These are phyloP conservation scores for Drosophila littoralis DNA, from an alignment of 1,140 invertebrate genomes.

Conservation along the genomic window DNA sequence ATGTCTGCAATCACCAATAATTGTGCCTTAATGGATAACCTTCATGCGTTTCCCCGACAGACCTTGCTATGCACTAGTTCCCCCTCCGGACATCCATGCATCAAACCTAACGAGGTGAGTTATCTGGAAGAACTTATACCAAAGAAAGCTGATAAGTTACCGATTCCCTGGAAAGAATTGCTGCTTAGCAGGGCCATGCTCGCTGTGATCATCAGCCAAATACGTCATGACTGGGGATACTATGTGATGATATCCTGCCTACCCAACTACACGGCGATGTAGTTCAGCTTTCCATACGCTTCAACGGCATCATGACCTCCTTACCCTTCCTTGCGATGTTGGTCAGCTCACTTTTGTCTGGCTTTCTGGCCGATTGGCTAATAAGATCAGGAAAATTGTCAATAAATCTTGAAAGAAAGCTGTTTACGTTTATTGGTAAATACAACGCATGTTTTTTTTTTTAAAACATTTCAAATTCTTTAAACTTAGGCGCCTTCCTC, in stretches of 20 bases:
- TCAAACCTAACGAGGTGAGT: conserved; percentile 88
- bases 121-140: conserved; percentile 86
- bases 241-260: conserved; percentile 94
- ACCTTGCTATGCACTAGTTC: conserved; percentile 85
- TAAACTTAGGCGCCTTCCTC: conserved; percentile 68
- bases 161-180: conserved; percentile 86
- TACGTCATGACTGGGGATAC: conserved; percentile 92
- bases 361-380: conserved; percentile 55
- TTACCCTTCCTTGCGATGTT: no score
- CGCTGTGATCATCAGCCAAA: conserved; percentile 87
- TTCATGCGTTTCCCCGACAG: conserved; percentile 5
- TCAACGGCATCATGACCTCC: no score
- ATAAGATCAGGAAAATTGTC: conserved; percentile 31
- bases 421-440: conserved; percentile 47
- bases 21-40: no score
- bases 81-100: conserved; percentile 89
- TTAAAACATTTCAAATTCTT: not conserved
- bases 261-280: conserved; percentile 85
- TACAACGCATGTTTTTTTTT: not conserved
- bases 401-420: conserved; percentile 31
- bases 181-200: conserved; percentile 87
- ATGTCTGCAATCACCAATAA: no score
- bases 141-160: conserved; percentile 8
- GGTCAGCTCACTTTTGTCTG: no score
- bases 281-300: conserved; percentile 36